These are phyloP conservation scores for Netelia virgata DNA, from an alignment of 2,888 invertebrate species.

Conservation along the genomic window DNA sequence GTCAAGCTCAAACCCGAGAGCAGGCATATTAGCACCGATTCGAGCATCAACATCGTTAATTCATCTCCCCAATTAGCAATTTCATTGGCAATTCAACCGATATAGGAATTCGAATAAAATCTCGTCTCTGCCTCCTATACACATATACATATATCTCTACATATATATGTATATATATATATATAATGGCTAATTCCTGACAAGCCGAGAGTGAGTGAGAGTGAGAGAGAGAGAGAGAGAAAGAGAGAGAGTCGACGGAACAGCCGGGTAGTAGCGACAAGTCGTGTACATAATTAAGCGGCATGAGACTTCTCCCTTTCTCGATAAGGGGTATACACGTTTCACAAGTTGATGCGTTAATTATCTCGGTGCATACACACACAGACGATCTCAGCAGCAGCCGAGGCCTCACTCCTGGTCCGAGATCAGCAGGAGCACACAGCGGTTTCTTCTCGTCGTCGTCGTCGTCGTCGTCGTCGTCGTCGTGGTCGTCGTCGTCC, in stretches of 20 bases:
- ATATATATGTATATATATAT: conserved; percentile 38
- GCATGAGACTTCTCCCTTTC: conserved; percentile 59
- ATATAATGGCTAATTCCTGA: conserved; percentile 57
- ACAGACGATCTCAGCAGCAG: background rate
- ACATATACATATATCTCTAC: conserved; percentile 7
- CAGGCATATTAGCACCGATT: conserved; percentile 55
- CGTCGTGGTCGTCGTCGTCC: background rate
- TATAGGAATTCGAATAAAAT: conserved; percentile 54
- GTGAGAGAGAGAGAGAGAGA: no score
- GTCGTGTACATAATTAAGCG: conserved; percentile 70
- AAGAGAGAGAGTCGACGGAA: conserved; percentile 43
- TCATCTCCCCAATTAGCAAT: conserved; percentile 57
- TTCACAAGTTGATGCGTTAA: conserved; percentile 68
- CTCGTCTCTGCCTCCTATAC: background rate
- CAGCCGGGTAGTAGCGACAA: conserved; percentile 68
- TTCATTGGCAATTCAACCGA: conserved; percentile 57
- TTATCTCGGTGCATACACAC: conserved; percentile 66
- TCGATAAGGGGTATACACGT: conserved; percentile 68
- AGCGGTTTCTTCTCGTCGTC: conserved; percentile 47
- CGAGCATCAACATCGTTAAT: conserved; percentile 38
- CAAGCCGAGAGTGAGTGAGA: conserved; percentile 34
- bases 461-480: conserved; percentile 5
- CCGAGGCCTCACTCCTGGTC: background rate
- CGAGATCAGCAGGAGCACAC: conserved; percentile 61
- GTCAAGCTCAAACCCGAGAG: conserved; percentile 37